Conservation (phyloP, 2,888 invertebrate species). For the Apotomis turbidana region DNA sequence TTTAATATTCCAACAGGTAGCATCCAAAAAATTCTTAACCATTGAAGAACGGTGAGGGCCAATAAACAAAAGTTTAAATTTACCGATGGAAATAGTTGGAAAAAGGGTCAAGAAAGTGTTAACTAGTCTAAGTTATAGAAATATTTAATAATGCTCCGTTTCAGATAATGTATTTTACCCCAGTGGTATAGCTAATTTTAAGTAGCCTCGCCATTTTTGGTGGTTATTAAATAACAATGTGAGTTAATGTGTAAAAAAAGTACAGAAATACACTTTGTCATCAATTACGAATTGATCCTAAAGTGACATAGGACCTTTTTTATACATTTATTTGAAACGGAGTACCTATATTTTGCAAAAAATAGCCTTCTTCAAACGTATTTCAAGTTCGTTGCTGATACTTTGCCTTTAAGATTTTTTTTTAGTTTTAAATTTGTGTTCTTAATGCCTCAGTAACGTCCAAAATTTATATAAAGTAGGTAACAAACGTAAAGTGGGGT, state of each 20-base stretch:
- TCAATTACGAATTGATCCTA: too few relatives aligned
- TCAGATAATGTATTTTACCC: background rate
- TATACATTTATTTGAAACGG: slow-evolving; percentile 5
- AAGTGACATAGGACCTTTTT: background rate
- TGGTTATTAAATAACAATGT: too few relatives aligned
- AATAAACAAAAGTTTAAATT: too few relatives aligned
- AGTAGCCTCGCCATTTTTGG: too few relatives aligned
- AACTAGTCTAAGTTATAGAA: slow-evolving; percentile 24
- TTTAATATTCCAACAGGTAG: too few relatives aligned
- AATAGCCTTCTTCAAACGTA: slow-evolving; percentile 2
- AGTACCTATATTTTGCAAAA: slow-evolving; percentile 14
- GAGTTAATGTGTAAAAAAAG: too few relatives aligned
- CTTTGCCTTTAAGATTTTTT: background rate
- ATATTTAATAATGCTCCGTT: background rate
- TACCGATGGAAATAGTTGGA: background rate
- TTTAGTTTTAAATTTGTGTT: background rate
- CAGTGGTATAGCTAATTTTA: background rate
- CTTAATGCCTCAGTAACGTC: background rate
- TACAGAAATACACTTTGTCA: too few relatives aligned
- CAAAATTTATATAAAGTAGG: background rate
- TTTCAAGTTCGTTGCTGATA: background rate
- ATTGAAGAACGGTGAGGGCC: too few relatives aligned
- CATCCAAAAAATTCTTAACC: too few relatives aligned
- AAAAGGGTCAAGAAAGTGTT: slow-evolving; percentile 6
- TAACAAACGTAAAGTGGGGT: too few relatives aligned